A percentile compares a stretch with the other conserved stretches of the same genome.
Conservation (phyloP, 2,888 invertebrate species). For the Patella pellucida region DNA sequence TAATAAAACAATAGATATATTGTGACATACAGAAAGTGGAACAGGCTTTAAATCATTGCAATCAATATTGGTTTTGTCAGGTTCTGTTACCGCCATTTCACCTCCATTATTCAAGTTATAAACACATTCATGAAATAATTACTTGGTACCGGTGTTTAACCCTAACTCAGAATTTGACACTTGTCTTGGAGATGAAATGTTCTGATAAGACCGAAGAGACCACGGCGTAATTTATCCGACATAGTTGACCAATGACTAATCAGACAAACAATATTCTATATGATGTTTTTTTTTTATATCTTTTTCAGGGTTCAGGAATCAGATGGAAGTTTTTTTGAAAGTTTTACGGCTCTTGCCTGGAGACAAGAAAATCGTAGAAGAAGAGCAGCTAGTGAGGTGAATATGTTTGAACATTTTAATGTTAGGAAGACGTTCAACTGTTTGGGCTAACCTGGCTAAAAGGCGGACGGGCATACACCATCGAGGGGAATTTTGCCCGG, state of each 20-base stretch:
- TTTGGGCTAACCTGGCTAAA: no score
- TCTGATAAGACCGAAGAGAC: not conserved
- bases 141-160: not conserved
- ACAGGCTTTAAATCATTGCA: no score
- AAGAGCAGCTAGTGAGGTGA: constrained; percentile 82
- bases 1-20: no score
- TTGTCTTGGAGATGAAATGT: not conserved
- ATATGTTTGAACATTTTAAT: no score
- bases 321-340: constrained; percentile 94
- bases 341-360: constrained; percentile 92
- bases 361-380: constrained; percentile 90
- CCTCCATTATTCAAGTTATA: no score
- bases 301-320: constrained; percentile 89
- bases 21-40: no score
- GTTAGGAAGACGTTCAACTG: no score
- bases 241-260: not conserved
- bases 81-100: no score
- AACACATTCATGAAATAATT: no score
- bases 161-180: not conserved
- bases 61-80: no score
- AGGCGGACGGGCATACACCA: no score
- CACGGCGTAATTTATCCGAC: not conserved
- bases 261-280: constrained; percentile 8
- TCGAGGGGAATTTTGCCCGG: no score
- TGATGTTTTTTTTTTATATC: constrained; percentile 31